Conservation (phyloP, 2,888 invertebrate genomes). For the Eumerus sabulonum region DNA sequence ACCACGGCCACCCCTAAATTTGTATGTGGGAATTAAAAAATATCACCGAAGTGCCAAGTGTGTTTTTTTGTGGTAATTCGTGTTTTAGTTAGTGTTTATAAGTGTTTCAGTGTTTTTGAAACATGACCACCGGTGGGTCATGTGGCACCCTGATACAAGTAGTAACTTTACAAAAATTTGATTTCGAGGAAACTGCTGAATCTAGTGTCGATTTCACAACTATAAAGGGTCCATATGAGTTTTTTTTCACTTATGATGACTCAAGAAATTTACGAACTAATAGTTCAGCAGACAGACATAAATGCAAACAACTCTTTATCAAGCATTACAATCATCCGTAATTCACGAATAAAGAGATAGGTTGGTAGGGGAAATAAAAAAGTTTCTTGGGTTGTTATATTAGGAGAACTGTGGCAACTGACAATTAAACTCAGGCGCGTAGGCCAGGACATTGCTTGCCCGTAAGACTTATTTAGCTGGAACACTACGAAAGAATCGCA, state of each 20-base stretch:
- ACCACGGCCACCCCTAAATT: too few relatives aligned
- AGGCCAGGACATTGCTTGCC: not conserved
- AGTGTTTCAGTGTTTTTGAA: too few relatives aligned
- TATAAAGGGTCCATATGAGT: not conserved
- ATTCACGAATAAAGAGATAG: not conserved
- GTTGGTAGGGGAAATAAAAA: constrained; percentile 1
- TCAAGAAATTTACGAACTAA: not conserved
- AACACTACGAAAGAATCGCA: not conserved
- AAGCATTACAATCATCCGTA: constrained; percentile 2
- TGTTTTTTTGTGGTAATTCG: too few relatives aligned
- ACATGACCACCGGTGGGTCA: too few relatives aligned
- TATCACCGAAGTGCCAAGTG: too few relatives aligned
- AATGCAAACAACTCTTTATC: constrained; percentile 2
- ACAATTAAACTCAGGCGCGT: not conserved
- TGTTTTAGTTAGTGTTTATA: too few relatives aligned
- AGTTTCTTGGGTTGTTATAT: constrained; percentile 1
- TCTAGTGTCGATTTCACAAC: too few relatives aligned
- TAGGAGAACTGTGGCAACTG: not conserved
- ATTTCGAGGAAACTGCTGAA: too few relatives aligned
- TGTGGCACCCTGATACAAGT: too few relatives aligned
- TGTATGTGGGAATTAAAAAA: too few relatives aligned
- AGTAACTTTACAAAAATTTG: too few relatives aligned
- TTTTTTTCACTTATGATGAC: not conserved
- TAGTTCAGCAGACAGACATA: too few relatives aligned
- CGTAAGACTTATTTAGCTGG: not conserved